Conservation (phyloP, 2,113 vertebrate species). For the Blennius ocellaris region DNA sequence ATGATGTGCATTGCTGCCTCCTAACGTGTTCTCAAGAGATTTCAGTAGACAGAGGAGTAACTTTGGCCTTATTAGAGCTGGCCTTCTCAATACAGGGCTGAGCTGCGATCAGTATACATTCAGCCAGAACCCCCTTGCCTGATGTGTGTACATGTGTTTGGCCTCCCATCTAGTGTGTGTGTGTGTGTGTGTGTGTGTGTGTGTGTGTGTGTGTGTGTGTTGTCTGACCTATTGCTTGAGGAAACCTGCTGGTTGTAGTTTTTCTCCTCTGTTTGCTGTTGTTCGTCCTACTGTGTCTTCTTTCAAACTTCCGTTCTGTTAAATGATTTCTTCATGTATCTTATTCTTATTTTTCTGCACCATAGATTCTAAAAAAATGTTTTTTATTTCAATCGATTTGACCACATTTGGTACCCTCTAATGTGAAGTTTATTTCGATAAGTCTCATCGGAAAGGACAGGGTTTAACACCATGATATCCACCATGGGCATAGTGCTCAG, state of each 20-base stretch:
- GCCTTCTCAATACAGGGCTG: slow-evolving; percentile 3
- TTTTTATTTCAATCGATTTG: no score
- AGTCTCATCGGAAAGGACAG: no score
- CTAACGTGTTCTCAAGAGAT: slow-evolving; percentile 34
- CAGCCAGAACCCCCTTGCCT: slow-evolving; percentile 47
- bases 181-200: not conserved
- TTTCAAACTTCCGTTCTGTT: slow-evolving; percentile 18
- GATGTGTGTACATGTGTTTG: slow-evolving; percentile 4
- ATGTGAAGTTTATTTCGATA: no score
- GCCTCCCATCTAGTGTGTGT: no score
- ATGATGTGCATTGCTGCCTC: slow-evolving; percentile 10
- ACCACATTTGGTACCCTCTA: no score
- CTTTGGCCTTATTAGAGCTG: slow-evolving; percentile 58
- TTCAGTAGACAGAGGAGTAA: slow-evolving; percentile 37
- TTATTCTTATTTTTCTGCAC: slow-evolving; percentile 2
- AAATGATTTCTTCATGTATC: slow-evolving; percentile 4
- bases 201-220: slow-evolving; percentile 14
- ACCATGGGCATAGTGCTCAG: no score
- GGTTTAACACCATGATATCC: no score
- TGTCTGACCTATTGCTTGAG: slow-evolving; percentile 30
- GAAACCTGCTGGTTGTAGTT: slow-evolving; percentile 44
- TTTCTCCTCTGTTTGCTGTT: slow-evolving; percentile 37
- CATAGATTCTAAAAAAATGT: no score
- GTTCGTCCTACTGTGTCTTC: slow-evolving; percentile 23
- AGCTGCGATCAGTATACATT: slow-evolving; percentile 26